Evolutionary conservation across 2,888 invertebrate genomes (phyloP), one percentile per base, ranked within the genome.

Genomic region (Campoletis raptor): DNA sequence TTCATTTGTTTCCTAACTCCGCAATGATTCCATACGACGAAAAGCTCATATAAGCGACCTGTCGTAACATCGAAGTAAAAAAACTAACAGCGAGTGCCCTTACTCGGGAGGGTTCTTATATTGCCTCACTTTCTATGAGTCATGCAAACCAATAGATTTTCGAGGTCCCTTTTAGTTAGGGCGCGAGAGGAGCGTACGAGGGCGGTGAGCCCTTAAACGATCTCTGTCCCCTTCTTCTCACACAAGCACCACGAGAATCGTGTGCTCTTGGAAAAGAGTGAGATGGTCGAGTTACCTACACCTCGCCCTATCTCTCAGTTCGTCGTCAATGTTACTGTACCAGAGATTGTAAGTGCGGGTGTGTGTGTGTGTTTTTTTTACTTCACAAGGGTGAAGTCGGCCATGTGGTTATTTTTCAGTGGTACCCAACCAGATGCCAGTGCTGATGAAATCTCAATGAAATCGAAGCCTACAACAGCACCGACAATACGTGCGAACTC

Each of bases 121-220:
- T 77, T 86, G 85, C 83, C 85, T 72, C 72, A 83, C 66, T 83
- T 80, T 83, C 76, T 45, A 21, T 83, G 70, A 80, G 76, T 86
- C 83, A 83, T 72, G 76, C 76, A 66, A 48, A 45, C 37, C 73
- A 64, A 83, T 80, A 64, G 78, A 76, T 76, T 85, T 86, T 80
- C 83, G 70, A 77, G 54, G 69, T 77, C 54, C 83, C 85, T 72
- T 74, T 64, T 69, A 36, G 70, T 36, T 72, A 57, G 37, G 36
- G 73, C 64, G 40, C 64, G 78, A 61, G 70, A 67, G 57, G 9
- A 54, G 24, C 48, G 12, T 40, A 61, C 66, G 57, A 78, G 82
- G 52, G 76, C 80, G 54, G 18, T 48, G 83, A 83, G 80, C 85
- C 85, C 85, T 86, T 72, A 54, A 83, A 83, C 57, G 79, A 70